Base-by-base conservation (phyloP, 2,797 vertebrate species). In the Gadopsis marmoratus region DNA sequence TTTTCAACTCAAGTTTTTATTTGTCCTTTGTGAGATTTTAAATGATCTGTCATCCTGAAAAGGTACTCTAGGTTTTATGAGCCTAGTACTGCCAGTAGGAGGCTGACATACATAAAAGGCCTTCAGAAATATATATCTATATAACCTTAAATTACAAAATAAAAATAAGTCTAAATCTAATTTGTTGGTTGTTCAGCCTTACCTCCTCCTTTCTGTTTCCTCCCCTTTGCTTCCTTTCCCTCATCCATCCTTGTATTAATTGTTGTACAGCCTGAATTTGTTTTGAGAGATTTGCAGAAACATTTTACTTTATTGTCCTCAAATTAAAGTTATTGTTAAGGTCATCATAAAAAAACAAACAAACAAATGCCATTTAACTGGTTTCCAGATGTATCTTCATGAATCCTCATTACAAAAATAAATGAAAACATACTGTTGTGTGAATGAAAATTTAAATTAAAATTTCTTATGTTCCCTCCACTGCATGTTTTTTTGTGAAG, bases 401-500 rank as follows among this genome's bases (percentile, higher is more conserved):
- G 35, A 47, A 59, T 64, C 35, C 16, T 48, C 21, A 31, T 51
- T 16, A 53, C 16, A 54, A 50, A 26, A 41, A 23, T 26, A 60
- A 39, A 48, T 54, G 13, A 35, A 26, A 65, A 35, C 37, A 21
- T 12, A 1, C 2, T 31, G 7, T 7, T 50, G 50, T 60, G 55
- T n/a, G 19, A 54, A 50, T 47, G 4, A n/a, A 45, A 55, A 50
- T 17, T 0, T 9, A 19, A 12, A 21, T n/a, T n/a, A n/a, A n/a
- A n/a, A 41, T 59, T 65, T 76, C 41, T 70, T 68, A 19, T 5
- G 1, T 67, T 80, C 6, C 45, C 61, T 66, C 41, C 19, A 72
- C 47, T 75, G 16, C 14, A 31, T 71, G 60, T 10, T 74, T 74
- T 72, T 55, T 50, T 51, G 45, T 90, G 85, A 90, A 91, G 87